These are phyloP conservation scores for Phoenicopterus ruber DNA, from an alignment of 2,113 vertebrate genomes.

Conservation along the genomic window DNA sequence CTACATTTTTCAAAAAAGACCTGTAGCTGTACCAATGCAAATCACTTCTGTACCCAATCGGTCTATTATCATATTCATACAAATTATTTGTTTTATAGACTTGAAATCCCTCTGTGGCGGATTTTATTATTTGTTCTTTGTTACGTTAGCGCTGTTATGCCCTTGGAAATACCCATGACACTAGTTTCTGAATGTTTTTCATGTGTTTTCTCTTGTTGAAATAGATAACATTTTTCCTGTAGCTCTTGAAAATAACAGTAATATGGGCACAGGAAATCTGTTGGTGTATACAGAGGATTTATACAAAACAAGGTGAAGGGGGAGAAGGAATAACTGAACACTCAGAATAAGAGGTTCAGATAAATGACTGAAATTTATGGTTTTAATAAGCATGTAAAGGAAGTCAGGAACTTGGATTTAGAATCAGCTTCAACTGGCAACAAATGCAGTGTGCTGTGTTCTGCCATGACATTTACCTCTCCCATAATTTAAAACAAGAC, in stretches of 20 bases:
- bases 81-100: conserved; percentile 32
- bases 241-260: neutral
- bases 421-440: neutral
- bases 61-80: conserved; percentile 40
- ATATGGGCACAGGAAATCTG: neutral
- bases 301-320: neutral
- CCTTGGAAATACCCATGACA: conserved; percentile 31
- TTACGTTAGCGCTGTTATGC: conserved; percentile 14
- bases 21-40: neutral
- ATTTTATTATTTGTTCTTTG: conserved; percentile 45
- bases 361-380: neutral
- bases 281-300: neutral
- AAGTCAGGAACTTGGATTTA: neutral
- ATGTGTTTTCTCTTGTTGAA: too few species aligned
- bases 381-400: neutral
- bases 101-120: neutral
- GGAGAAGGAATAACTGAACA: neutral
- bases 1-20: neutral
- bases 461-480: neutral
- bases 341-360: neutral
- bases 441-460: neutral
- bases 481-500: neutral
- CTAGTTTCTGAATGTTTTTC: neutral
- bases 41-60: neutral
- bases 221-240: neutral